Percentiles rank a stretch among this genome's conserved stretches.
phyloP scores from a whole-genome alignment of 2,113 vertebrate genomes.

The Vidua chalybeata region DNA sequence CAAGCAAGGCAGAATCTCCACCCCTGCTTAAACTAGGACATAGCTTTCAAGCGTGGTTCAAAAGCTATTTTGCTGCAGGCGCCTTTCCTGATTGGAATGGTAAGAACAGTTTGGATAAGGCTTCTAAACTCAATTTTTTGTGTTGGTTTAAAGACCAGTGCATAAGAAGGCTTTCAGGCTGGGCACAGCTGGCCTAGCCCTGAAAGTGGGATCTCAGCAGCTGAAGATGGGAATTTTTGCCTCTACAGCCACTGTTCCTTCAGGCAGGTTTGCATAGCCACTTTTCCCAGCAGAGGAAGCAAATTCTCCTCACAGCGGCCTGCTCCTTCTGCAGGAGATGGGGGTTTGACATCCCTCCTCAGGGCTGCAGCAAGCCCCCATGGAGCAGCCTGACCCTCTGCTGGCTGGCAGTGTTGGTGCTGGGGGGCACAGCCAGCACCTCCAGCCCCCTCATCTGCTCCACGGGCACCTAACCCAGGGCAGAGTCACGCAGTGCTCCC shows the following conservation, averaged over 20 bases:
- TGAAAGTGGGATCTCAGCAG: not conserved
- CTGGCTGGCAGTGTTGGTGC: not conserved
- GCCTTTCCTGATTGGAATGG: not conserved
- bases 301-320: not conserved
- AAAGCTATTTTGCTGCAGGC: constrained; percentile 40
- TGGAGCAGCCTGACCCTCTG: not conserved
- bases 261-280: not conserved
- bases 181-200: not conserved
- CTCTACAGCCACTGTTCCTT: not conserved
- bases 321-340: not conserved
- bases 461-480: not conserved
- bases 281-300: not conserved
- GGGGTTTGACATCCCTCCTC: not conserved
- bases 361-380: not conserved
- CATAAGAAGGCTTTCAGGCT: not conserved
- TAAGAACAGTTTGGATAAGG: constrained; percentile 6
- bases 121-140: not conserved
- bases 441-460: not conserved
- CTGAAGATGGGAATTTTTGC: not conserved
- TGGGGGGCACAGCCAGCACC: not conserved
- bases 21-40: constrained; percentile 49
- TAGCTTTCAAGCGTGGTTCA: not conserved
- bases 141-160: not conserved
- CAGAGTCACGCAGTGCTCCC: accelerated
- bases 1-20: not conserved